phyloP scores from a whole-genome alignment of 2,888 invertebrate species.

The Lasioglossum vierecki region DNA sequence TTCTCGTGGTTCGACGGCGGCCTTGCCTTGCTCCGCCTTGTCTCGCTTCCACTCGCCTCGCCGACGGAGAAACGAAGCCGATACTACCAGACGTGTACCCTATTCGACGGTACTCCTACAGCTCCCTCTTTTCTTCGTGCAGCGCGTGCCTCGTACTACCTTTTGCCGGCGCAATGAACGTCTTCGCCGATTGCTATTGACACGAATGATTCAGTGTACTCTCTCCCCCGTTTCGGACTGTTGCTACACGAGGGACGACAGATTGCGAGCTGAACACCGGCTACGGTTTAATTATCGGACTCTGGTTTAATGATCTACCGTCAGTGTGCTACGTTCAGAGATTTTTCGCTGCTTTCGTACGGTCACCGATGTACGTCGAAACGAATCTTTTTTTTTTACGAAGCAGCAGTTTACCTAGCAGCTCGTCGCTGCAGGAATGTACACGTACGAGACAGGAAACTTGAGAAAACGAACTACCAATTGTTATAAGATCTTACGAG shows the following conservation, averaged over 20 bases:
- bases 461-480: slow-evolving; percentile 37
- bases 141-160: not conserved
- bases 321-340: not conserved
- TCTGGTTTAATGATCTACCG: not conserved
- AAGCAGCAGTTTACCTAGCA: not conserved
- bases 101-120: slow-evolving; percentile 12
- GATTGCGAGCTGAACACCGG: not conserved
- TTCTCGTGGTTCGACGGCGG: slow-evolving; percentile 65
- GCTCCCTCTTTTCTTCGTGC: not conserved
- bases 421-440: not conserved
- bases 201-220: slow-evolving; percentile 25
- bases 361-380: no score
- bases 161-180: slow-evolving; percentile 30
- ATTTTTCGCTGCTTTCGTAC: not conserved
- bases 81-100: not conserved
- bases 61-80: slow-evolving; percentile 63
- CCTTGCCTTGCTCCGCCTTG: slow-evolving; percentile 11
- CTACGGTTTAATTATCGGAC: not conserved
- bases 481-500: slow-evolving; percentile 51
- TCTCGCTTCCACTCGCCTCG: not conserved
- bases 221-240: not conserved
- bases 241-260: not conserved
- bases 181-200: slow-evolving; percentile 54
- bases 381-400: no score
- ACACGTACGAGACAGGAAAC: not conserved